These are phyloP conservation scores for Campylomormyrus tamandua DNA, from an alignment of 2,113 vertebrate genomes.

Conservation along the genomic window DNA sequence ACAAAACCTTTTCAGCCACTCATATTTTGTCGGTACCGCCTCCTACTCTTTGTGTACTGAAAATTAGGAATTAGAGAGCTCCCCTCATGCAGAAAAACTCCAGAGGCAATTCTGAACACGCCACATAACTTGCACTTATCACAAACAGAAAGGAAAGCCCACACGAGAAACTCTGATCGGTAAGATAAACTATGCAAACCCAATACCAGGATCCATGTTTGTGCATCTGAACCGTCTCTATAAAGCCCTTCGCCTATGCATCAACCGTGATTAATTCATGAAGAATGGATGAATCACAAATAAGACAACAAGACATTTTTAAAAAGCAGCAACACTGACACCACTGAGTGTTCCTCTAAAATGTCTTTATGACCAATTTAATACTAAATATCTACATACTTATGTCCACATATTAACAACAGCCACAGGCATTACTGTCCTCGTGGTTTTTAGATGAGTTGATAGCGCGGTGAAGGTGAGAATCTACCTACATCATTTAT, in stretches of 20 bases:
- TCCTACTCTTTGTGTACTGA: neutral
- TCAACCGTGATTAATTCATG: neutral
- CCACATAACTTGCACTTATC: neutral
- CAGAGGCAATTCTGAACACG: conserved; percentile 1
- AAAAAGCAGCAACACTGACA: neutral
- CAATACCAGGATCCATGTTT: neutral
- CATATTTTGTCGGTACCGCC: neutral
- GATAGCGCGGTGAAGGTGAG: neutral
- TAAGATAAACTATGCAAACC: neutral
- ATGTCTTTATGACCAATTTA: neutral
- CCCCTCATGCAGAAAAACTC: neutral
- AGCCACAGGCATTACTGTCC: neutral
- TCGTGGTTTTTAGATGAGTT: neutral
- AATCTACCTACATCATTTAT: neutral
- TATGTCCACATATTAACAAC: neutral
- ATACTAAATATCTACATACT: neutral
- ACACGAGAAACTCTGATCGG: neutral
- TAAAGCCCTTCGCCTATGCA: neutral
- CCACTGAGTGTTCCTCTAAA: neutral
- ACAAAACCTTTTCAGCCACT: neutral
- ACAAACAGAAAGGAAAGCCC: neutral
- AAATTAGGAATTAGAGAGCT: neutral
- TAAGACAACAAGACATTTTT: neutral
- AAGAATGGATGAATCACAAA: neutral
- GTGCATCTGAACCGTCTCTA: neutral